phyloP scores from a whole-genome alignment of 2,113 vertebrate genomes.

The Istiophorus platypterus region DNA sequence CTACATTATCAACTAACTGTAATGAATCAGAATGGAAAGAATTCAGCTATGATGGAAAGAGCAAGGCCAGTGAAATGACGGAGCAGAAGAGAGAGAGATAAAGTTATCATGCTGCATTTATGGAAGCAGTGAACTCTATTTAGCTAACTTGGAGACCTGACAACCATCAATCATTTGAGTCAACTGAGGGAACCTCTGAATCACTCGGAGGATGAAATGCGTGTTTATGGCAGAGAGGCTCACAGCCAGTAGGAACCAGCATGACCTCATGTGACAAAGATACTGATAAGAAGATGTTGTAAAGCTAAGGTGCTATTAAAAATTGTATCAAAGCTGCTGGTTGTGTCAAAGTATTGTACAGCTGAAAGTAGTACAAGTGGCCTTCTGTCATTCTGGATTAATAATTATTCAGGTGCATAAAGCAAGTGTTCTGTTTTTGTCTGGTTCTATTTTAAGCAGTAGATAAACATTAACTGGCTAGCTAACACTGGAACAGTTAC shows the following conservation, averaged over 20 bases:
- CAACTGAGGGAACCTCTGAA: background rate
- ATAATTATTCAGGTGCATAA: too few species aligned
- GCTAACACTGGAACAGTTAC: too few species aligned
- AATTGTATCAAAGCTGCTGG: background rate
- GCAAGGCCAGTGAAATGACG: background rate
- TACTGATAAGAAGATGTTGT: background rate
- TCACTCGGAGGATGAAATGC: slow-evolving; percentile 5
- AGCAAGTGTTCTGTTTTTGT: too few species aligned
- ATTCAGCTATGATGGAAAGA: slow-evolving; percentile 9
- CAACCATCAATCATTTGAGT: slow-evolving; percentile 25
- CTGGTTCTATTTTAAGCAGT: too few species aligned
- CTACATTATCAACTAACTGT: background rate
- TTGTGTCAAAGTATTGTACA: background rate
- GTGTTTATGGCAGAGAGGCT: background rate
- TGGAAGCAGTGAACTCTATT: slow-evolving; percentile 17
- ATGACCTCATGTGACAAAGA: background rate
- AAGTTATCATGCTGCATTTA: slow-evolving; percentile 28
- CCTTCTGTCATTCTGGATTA: background rate
- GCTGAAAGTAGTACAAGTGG: too few species aligned
- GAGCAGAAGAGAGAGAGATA: slow-evolving; percentile 31
- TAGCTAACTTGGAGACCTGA: slow-evolving; percentile 38
- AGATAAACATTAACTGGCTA: too few species aligned
- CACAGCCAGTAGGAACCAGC: background rate
- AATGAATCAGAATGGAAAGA: slow-evolving; percentile 12
- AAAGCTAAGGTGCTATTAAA: background rate